Evolutionary conservation across 2,113 vertebrate genomes (phyloP).

Genomic region (Psilopogon haemacephalus): DNA sequence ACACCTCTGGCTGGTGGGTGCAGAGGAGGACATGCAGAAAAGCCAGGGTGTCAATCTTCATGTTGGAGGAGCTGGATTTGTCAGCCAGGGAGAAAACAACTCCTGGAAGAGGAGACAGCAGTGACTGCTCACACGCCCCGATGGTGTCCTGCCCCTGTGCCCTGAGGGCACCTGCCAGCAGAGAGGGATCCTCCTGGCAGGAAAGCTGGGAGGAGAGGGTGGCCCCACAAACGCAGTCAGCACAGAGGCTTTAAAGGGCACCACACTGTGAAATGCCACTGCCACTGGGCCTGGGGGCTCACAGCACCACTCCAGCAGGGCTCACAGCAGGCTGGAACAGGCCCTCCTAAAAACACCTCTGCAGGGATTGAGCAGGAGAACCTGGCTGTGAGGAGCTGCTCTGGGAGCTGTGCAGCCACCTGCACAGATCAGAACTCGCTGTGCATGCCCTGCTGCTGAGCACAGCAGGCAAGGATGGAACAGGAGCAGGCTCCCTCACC

Average conservation of each 20-base stretch:
- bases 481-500: neutral
- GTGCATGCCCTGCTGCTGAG: neutral
- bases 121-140: neutral
- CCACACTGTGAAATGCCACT: neutral
- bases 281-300: neutral
- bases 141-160: too few relatives aligned
- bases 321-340: neutral
- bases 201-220: neutral
- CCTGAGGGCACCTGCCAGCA: too few relatives aligned
- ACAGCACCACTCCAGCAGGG: neutral
- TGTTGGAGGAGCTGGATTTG: slow-evolving; percentile 88
- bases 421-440: neutral
- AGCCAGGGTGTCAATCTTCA: slow-evolving; percentile 88
- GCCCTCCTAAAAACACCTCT: neutral
- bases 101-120: slow-evolving; percentile 69
- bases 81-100: slow-evolving; percentile 88
- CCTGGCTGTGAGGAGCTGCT: neutral
- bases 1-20: slow-evolving; percentile 83
- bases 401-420: neutral
- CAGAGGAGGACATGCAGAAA: slow-evolving; percentile 88
- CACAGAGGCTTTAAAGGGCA: neutral
- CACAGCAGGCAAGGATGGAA: neutral
- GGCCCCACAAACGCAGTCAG: neutral
- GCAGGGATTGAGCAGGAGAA: neutral
- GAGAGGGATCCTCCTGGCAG: neutral